Evolutionary conservation across 2,888 invertebrate species (phyloP).

Genomic region (Tuta absoluta): DNA sequence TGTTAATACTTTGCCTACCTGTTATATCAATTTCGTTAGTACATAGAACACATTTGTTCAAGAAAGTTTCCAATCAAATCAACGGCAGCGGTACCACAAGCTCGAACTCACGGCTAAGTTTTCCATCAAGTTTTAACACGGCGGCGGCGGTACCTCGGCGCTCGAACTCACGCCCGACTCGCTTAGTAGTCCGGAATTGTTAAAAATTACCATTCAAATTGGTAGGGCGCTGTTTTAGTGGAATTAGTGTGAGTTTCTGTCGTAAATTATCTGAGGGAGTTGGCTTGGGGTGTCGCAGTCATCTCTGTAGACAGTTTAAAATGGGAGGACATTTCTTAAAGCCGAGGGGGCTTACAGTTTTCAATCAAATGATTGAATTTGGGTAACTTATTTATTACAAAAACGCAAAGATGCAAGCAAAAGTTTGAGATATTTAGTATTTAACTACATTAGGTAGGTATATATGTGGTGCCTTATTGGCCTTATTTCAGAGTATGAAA

Average conservation of each 20-base stretch:
- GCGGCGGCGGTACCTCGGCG: not conserved
- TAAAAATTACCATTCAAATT: constrained; percentile 80
- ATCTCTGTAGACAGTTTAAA: constrained; percentile 2
- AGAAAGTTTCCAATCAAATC: too few species aligned
- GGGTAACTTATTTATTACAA: not conserved
- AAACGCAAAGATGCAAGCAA: not conserved
- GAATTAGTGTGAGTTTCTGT: constrained; percentile 74
- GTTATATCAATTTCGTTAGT: not conserved
- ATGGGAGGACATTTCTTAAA: not conserved
- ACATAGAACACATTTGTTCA: too few species aligned
- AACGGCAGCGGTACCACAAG: not conserved
- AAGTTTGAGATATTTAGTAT: not conserved
- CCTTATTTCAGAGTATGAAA: too few species aligned
- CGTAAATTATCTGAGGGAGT: constrained; percentile 78
- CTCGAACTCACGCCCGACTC: constrained; percentile 61
- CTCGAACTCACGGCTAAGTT: not conserved
- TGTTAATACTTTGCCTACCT: not conserved
- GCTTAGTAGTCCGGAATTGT: constrained; percentile 74
- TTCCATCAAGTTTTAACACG: too few species aligned
- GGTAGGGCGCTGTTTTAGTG: constrained; percentile 72
- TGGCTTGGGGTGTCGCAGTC: constrained; percentile 44
- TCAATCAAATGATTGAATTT: not conserved
- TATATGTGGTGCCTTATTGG: too few species aligned
- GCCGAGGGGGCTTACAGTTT: not conserved
- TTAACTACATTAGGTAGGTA: too few species aligned